A percentile compares a stretch with the other conserved stretches of the same genome.
Conservation (phyloP, 92 coral and sea anemone species). For the Nematostella vectensis region DNA sequence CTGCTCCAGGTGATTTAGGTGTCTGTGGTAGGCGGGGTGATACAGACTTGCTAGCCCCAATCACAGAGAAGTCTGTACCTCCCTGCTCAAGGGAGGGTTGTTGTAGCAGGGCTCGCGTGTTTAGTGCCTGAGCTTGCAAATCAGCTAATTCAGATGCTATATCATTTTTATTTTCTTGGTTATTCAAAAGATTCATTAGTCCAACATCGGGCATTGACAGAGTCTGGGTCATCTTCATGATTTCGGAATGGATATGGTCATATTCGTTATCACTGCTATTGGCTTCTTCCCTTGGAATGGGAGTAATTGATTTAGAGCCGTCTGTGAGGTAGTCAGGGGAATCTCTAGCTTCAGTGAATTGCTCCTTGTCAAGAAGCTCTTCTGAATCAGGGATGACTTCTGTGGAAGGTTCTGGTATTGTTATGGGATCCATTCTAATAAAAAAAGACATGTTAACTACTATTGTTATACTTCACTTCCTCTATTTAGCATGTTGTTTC, state of each 20-base stretch:
- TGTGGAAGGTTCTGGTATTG: too few species aligned
- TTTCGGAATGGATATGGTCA: conserved; percentile 40
- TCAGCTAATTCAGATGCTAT: conserved; percentile 11
- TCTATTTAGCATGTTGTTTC: too few species aligned
- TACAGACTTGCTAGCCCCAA: conserved; percentile 18
- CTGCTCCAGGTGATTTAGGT: conserved; percentile 13
- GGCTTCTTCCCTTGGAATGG: not conserved
- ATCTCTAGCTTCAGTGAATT: too few species aligned
- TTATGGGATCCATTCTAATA: too few species aligned
- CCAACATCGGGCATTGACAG: conserved; percentile 34
- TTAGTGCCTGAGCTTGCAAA: not conserved
- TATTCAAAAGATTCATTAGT: conserved; percentile 29
- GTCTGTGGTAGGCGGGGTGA: conserved; percentile 6
- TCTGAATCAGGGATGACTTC: too few species aligned
- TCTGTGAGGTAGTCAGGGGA: too few species aligned
- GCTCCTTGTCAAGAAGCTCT: too few species aligned
- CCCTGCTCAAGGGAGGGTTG: conserved; percentile 17
- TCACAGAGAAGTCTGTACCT: conserved; percentile 18
- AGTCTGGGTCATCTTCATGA: conserved; percentile 35
- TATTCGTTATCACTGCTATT: not conserved
- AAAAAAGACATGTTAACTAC: too few species aligned
- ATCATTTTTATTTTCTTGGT: conserved; percentile 23
- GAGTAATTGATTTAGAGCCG: not conserved
- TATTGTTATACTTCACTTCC: too few species aligned
- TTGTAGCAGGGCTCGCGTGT: conserved; percentile 12